Conservation (phyloP, 92 coral and sea anemone genomes). For the Parazoanthus darwini region DNA sequence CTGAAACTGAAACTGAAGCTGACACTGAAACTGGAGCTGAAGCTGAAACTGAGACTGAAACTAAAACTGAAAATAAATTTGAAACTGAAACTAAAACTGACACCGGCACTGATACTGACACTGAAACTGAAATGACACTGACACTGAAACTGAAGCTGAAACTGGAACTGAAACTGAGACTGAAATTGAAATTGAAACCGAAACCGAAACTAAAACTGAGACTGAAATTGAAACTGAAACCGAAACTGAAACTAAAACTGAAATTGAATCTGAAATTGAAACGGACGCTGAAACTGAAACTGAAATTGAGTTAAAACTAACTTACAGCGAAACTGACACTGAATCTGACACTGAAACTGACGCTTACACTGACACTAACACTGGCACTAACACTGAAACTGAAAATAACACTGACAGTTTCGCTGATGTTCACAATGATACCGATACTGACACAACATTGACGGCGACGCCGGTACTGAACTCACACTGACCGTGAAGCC, state of each 20-base stretch:
- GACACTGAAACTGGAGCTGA: too few relatives aligned
- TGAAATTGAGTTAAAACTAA: too few relatives aligned
- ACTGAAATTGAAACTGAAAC: background rate
- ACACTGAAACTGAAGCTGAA: background rate
- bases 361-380: background rate
- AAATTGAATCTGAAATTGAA: too few relatives aligned
- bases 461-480: background rate
- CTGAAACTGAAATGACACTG: slow-evolving; percentile 14
- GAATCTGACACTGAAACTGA: too few relatives aligned
- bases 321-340: too few relatives aligned
- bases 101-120: background rate
- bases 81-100: background rate
- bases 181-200: background rate
- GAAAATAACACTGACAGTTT: background rate
- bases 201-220: background rate
- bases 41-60: too few relatives aligned
- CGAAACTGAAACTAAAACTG: too few relatives aligned
- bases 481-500: too few relatives aligned
- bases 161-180: background rate
- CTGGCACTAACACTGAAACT: background rate
- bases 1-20: too few relatives aligned
- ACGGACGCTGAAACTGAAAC: too few relatives aligned
- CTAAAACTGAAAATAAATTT: too few relatives aligned
- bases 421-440: background rate
- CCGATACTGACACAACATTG: background rate